A percentile compares a stretch with the other conserved stretches of the same genome.
Conservation (phyloP, 2,888 invertebrate genomes). For the Macrosoma leucophasiata region DNA sequence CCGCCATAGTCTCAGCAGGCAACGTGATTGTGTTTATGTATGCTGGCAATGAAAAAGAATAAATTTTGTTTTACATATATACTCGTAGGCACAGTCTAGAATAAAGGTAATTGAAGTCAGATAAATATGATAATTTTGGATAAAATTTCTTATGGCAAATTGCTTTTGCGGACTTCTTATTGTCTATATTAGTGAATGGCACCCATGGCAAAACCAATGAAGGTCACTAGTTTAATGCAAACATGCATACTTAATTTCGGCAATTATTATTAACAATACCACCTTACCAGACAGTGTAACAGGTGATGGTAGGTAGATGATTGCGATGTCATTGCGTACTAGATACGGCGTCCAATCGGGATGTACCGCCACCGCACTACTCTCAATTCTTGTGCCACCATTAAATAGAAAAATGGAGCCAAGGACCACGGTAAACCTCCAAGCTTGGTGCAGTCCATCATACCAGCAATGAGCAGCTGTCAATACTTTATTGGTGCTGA, state of each 20-base stretch:
- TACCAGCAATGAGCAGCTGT: constrained; percentile 47
- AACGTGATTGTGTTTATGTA: constrained; percentile 21
- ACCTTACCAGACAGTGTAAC: constrained; percentile 32
- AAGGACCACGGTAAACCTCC: constrained; percentile 35
- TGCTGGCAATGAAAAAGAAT: constrained; percentile 20
- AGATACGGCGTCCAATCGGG: constrained; percentile 32
- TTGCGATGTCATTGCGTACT: constrained; percentile 37
- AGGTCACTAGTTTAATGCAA: no score
- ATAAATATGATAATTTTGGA: no score
- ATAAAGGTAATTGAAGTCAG: no score
- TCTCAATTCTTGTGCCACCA: constrained; percentile 36
- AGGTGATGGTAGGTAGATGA: constrained; percentile 28
- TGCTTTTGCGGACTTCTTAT: no score
- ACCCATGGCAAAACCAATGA: no score
- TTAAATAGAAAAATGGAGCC: constrained; percentile 36
- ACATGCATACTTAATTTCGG: no score
- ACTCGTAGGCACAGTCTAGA: no score
- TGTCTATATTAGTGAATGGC: no score
- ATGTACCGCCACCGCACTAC: constrained; percentile 31
- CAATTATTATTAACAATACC: no score
- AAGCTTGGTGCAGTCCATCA: constrained; percentile 37
- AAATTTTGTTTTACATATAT: no score
- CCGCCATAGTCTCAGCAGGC: constrained; percentile 28
- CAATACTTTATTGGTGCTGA: constrained; percentile 30
- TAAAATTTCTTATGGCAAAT: no score